These are phyloP conservation scores for Zhuqinia jingwanae DNA, from an alignment of 2,888 invertebrate genomes.

Conservation along the genomic window DNA sequence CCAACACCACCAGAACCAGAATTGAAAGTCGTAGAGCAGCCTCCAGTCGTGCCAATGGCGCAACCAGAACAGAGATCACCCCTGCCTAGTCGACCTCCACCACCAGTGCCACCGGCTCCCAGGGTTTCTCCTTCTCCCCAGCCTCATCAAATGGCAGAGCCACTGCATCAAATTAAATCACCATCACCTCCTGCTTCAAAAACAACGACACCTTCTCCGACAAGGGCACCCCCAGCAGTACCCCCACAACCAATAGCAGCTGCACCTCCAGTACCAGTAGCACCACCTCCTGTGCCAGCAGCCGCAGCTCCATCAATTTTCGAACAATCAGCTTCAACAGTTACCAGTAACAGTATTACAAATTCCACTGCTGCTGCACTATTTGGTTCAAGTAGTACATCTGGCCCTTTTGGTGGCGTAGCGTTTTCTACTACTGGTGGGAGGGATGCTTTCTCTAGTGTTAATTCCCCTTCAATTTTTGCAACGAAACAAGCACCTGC, in stretches of 20 bases:
- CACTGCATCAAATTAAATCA: conserved; percentile 52
- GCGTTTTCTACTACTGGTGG: conserved; percentile 43
- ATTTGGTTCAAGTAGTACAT: conserved; percentile 49
- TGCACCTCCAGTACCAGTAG: conserved; percentile 43
- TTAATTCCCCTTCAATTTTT: conserved; percentile 42
- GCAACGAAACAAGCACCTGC: conserved; percentile 45
- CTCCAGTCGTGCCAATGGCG: conserved; percentile 74
- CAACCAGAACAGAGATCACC: conserved; percentile 55
- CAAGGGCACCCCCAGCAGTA: conserved; percentile 29
- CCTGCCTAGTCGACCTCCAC: conserved; percentile 77
- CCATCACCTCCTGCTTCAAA: conserved; percentile 54
- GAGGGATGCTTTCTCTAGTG: conserved; percentile 57
- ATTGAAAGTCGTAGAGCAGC: conserved; percentile 79
- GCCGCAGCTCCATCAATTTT: conserved; percentile 77
- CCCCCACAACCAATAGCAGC: conserved; percentile 71
- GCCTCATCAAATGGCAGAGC: conserved; percentile 38
- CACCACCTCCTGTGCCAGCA: conserved; percentile 65
- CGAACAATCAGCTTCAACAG: conserved; percentile 72
- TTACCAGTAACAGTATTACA: conserved; percentile 65
- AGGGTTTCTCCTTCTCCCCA: conserved; percentile 61
- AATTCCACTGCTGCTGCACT: conserved; percentile 36
- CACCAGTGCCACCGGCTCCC: conserved; percentile 72
- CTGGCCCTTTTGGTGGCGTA: conserved; percentile 43
- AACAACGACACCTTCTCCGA: conserved; percentile 50
- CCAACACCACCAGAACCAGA: conserved; percentile 79